A percentile compares a stretch with the other conserved stretches of the same genome.
Conservation (phyloP, 2,888 invertebrate genomes). For the Aricia artaxerxes region DNA sequence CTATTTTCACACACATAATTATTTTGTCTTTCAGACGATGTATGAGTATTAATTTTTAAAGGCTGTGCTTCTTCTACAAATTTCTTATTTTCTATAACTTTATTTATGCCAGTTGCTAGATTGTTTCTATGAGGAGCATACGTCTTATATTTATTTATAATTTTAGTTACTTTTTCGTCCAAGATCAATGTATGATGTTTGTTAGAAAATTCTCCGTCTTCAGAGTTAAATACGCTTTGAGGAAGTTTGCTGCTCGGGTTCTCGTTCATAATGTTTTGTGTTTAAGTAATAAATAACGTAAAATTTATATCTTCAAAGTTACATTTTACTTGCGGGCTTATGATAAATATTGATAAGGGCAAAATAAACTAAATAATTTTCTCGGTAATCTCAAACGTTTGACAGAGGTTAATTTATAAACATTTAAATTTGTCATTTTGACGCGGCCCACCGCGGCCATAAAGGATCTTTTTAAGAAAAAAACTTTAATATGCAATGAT, state of each 20-base stretch:
- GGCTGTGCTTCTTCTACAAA: background rate
- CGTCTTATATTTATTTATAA: background rate
- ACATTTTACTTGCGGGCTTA: background rate
- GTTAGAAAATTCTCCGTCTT: background rate
- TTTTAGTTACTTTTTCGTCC: background rate
- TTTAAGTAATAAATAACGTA: background rate
- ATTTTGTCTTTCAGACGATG: background rate
- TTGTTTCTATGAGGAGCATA: background rate
- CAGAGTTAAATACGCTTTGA: background rate
- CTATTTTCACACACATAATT: background rate
- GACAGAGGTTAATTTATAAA: constrained; percentile 27
- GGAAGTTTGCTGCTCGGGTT: background rate
- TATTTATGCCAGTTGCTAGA: background rate
- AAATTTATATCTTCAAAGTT: background rate
- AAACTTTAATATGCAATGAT: constrained; percentile 35
- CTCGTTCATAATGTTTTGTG: background rate
- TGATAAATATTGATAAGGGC: constrained; percentile 5
- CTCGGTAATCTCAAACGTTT: constrained; percentile 24
- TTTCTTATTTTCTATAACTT: background rate
- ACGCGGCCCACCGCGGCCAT: constrained; percentile 16
- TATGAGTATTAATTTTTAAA: background rate
- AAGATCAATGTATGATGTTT: background rate
- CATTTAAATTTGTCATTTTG: constrained; percentile 32
- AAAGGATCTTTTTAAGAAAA: constrained; percentile 31
- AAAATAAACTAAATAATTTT: constrained; percentile 13